Evolutionary conservation across 2,888 invertebrate genomes (phyloP), one percentile per base, ranked within the genome.

Genomic region (Hypena proboscidalis): DNA sequence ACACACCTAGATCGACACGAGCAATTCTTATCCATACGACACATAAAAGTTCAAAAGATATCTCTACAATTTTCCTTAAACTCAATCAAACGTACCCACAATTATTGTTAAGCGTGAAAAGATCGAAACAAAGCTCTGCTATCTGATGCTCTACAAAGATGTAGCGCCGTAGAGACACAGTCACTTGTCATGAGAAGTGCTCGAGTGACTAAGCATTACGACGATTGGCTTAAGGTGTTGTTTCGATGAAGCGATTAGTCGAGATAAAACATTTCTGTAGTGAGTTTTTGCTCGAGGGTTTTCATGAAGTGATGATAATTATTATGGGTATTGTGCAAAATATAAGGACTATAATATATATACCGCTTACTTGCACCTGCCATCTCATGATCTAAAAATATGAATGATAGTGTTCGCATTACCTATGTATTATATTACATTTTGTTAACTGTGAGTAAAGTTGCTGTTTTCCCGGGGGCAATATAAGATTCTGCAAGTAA

Each of bases 141-240:
- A 49, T 48, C 58, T 58, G 67, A 76, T 71, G 60, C 53, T 63
- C 60, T 48, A 70, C 51, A 42, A 43, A 61, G 64, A 64, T 64
- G 39, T 19, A 13, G 20, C 11, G 29, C 1, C 5, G 1, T 45
- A 58, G 54, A 56, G 54, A 63, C 70, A 60, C 63, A 58, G 65
- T 67, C 71, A 68, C 65, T 75, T 70, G 77, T 69, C 77, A 73
- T 80, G 79, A 74, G 79, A 80, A 80, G 70, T 69, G 68, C 68
- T 62, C 61, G 66, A 40, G 70, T 80, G 79, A 80, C 77, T 77
- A 58, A 64, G 74, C 77, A 66, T 50, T 59, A 60, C 23, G 46
- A 50, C 48, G 38, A 50, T 48, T 23, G 30, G 19, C 31, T 72
- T 77, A 77, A 74, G 68, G 66, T 51, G 30, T 42, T 29, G 58